Evolutionary conservation across 2,888 invertebrate genomes (phyloP).

Genomic region (Cyaniris semiargus): DNA sequence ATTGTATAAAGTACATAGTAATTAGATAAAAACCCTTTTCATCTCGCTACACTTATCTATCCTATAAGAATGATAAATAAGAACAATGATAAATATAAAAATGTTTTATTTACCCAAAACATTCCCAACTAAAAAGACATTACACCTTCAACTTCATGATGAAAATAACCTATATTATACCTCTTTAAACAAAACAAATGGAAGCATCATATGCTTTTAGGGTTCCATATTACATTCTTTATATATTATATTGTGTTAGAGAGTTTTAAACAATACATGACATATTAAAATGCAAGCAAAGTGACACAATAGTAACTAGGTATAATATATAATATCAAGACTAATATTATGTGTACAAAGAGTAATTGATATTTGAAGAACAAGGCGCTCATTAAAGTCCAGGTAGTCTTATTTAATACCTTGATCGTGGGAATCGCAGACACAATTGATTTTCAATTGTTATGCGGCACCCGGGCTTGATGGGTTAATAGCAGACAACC

Average conservation of each 20-base stretch:
- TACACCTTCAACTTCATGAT: background rate
- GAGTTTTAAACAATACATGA: too few species aligned
- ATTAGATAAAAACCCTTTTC: background rate
- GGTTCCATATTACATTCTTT: background rate
- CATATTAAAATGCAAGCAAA: too few species aligned
- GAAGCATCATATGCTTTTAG: too few species aligned
- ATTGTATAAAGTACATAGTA: background rate
- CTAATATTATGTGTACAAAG: background rate
- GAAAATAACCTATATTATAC: background rate
- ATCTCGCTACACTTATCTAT: background rate
- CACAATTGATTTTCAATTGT: too few species aligned
- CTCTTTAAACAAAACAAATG: background rate
- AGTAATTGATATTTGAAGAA: background rate
- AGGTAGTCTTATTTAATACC: background rate
- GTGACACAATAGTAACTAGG: too few species aligned
- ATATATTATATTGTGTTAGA: background rate
- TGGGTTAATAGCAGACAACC: background rate
- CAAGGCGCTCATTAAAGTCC: background rate
- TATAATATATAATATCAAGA: background rate
- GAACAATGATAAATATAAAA: constrained; percentile 20
- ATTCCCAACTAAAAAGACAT: constrained; percentile 19
- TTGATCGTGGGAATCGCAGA: too few species aligned
- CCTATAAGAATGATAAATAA: background rate
- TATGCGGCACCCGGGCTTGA: too few species aligned
- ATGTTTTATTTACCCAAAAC: constrained; percentile 31